Evolutionary conservation across 1,140 invertebrate species (phyloP).

Genomic region (Eufriesea mexicana): DNA sequence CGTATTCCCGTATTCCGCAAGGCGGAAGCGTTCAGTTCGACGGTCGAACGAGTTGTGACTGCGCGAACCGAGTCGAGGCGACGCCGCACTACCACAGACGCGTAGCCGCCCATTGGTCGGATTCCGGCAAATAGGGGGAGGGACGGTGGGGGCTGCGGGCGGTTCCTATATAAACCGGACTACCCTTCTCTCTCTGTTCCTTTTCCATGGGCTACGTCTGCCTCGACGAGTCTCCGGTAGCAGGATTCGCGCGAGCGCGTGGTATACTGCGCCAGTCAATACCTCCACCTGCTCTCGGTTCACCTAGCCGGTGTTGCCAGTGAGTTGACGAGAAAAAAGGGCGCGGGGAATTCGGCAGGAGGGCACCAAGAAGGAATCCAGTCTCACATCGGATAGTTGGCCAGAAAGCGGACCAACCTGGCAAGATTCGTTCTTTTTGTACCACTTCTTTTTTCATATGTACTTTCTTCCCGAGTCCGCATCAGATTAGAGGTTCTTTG

Average conservation of each 20-base stretch:
- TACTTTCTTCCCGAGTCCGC: not conserved
- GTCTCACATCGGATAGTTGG: constrained; percentile 16
- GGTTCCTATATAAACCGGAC: constrained; percentile 16
- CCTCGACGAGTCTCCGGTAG: constrained; percentile 28
- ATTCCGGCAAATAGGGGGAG: constrained; percentile 37
- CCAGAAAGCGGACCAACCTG: constrained; percentile 19
- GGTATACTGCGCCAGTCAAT: constrained; percentile 59
- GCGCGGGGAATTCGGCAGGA: constrained; percentile 44
- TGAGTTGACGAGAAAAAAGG: constrained; percentile 34
- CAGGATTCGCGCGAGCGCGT: constrained; percentile 55
- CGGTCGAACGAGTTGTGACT: constrained; percentile 70
- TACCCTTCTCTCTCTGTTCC: constrained; percentile 16
- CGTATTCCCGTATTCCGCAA: constrained; percentile 5
- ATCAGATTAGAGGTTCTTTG: not conserved
- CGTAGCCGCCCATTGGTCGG: constrained; percentile 49
- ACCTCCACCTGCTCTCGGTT: constrained; percentile 54
- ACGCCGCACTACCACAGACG: constrained; percentile 47
- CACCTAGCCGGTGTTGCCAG: constrained; percentile 45
- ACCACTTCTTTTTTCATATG: not conserved
- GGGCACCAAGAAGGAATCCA: constrained; percentile 42
- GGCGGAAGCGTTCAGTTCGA: constrained; percentile 58
- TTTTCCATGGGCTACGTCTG: constrained; percentile 7
- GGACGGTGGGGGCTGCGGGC: constrained; percentile 31
- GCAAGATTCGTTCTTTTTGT: constrained; percentile 8
- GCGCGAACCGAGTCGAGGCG: constrained; percentile 53